Evolutionary conservation across 2,888 invertebrate genomes (phyloP), one percentile per base, ranked within the genome.

Genomic region (Buathra laborator): DNA sequence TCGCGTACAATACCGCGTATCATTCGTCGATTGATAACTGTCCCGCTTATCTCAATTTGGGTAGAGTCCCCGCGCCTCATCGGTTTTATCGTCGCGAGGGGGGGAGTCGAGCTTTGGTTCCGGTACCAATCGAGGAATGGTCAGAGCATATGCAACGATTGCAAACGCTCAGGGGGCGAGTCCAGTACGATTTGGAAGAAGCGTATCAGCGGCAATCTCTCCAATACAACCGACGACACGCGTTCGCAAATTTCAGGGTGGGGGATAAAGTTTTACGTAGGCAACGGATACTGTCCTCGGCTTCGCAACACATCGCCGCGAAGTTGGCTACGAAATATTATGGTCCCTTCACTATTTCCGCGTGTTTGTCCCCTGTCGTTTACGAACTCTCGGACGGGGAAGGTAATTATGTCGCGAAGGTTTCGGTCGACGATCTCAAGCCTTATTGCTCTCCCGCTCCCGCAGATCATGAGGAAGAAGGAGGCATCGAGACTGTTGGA

Each of bases 331-430:
- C n/a, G n/a, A n/a, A n/a, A n/a, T n/a, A n/a, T n/a, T n/a, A n/a
- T n/a, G n/a, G n/a, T n/a, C n/a, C n/a, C n/a, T n/a, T n/a, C n/a
- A n/a, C n/a, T n/a, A n/a, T 59, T 6, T 6, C 37, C 2, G 37
- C 37, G 1, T 6, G 37, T 3, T 12, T 37, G 10, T 53, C 51
- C 1, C 64, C 74, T 0, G 64, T 62, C 32, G 64, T 75, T 4
- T 19, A 19, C 43, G 76, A 76, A 66, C 9, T 76, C 0, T 14
- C 43, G 10, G 66, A 76, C 51, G 9, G n/a, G 0, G 43, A 53
- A 1, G 37, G 51, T 0, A 16, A 12, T 0, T 12, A 14, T 0
- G 2, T 66, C 37, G 37, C 37, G 3, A 37, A 37, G 37, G 37
- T 37, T 5, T 6, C 37, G 37, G 37, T 37, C 0, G 37, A 37